A percentile compares a stretch with the other conserved stretches of the same genome.
These are phyloP conservation scores for Metopia argyrocephala DNA, from an alignment of 2,888 invertebrate species.

Conservation along the genomic window DNA sequence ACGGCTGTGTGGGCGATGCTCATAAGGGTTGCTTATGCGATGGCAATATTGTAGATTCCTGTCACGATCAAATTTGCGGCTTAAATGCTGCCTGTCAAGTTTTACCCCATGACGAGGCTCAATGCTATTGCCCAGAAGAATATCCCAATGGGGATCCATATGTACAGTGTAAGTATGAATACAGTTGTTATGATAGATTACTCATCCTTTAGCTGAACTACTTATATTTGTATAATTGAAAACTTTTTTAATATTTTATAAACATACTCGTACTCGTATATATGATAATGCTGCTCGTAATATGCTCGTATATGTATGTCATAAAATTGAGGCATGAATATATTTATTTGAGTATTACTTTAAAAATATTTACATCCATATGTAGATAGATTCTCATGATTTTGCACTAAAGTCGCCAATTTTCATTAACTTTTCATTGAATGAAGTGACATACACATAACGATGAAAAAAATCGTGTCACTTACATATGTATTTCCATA, in stretches of 20 bases:
- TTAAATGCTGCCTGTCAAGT: conserved; percentile 89
- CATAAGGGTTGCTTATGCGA: conserved; percentile 89
- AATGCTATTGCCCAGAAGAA: conserved; percentile 91
- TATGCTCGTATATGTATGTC: background rate
- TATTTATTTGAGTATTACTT: background rate
- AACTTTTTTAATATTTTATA: too few species aligned
- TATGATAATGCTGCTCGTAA: background rate
- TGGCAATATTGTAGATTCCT: conserved; percentile 83
- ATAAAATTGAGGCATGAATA: background rate
- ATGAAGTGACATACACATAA: conserved; percentile 31
- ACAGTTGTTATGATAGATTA: background rate
- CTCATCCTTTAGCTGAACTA: too few species aligned
- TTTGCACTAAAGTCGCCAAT: conserved; percentile 33
- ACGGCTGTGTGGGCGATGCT: conserved; percentile 90
- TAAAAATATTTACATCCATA: conserved; percentile 9
- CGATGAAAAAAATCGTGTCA: conserved; percentile 35
- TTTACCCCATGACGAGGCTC: conserved; percentile 82
- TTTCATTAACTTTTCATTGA: background rate
- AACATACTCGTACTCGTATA: too few species aligned
- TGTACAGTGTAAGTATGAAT: conserved; percentile 87
- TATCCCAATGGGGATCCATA: conserved; percentile 91
- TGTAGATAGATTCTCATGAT: conserved; percentile 38
- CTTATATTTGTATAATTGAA: too few species aligned
- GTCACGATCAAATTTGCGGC: conserved; percentile 89
- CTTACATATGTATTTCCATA: conserved; percentile 45